Base-by-base conservation (phyloP, 2,888 invertebrate species). In the Hypsopygia costalis region DNA sequence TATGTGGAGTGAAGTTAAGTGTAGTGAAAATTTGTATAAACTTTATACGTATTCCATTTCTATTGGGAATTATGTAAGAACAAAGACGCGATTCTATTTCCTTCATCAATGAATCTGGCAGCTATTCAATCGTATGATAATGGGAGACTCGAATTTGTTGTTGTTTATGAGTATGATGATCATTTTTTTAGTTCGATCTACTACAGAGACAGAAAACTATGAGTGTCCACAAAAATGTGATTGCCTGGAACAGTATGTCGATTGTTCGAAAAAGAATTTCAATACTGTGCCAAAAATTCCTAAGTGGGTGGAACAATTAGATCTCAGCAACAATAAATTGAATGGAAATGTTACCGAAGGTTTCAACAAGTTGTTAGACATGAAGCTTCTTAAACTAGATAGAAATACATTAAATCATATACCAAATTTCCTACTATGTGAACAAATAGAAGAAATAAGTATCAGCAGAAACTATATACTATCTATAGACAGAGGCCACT, bases 231-330 rank as follows among this genome's bases (percentile, higher is more conserved):
- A 90, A 60, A 88, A 88, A 72, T 96, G 95, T 79, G 90, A 89
- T 64, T 95, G 95, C 78, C 83, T 95, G 56, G 92, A 93, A 62
- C 90, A 90, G 58, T 92, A 92, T 75, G 93, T 95, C 46, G 94
- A 94, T 81, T 96, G 95, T 89, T 92, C 93, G 55, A 92, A 91
- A 65, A 91, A 91, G 69, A 92, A 92, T 75, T 90, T 95, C 65
- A 89, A 90, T 54, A 88, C 90, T 61, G 91, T 95, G 74, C 95
- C 95, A 54, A 88, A 92, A 81, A 89, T 95, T 73, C 95, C 95
- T 45, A 87, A 88, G 81, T 95, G 95, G 94, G 93, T 93, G 74
- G 91, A 92, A 83, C 90, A 91, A 69, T 90, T 95, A 92, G 95
- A 92, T 92, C 73, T 89, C 59, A 85, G 86, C 59, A 71, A 71